Evolutionary conservation across 2,113 vertebrate species (phyloP).

Genomic region (Albula glossodonta): DNA sequence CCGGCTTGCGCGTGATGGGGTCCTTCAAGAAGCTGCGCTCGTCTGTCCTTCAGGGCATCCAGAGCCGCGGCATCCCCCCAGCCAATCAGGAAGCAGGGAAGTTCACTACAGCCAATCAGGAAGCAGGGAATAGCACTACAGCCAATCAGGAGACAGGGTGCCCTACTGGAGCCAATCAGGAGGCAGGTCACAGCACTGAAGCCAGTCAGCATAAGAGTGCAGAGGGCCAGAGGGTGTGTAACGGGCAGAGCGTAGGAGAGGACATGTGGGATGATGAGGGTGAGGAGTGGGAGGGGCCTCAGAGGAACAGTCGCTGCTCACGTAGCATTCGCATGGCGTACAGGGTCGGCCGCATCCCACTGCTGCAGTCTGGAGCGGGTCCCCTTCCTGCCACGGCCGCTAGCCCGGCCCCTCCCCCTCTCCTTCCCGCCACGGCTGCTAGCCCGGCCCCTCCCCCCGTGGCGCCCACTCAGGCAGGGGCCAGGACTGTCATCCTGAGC

Average conservation of each 20-base stretch:
- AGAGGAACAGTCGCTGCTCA: slow-evolving; percentile 82
- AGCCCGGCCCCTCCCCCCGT: slow-evolving; percentile 31
- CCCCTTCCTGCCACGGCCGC: slow-evolving; percentile 37
- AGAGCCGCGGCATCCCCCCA: slow-evolving; percentile 70
- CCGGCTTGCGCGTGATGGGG: slow-evolving; percentile 85
- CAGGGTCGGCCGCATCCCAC: slow-evolving; percentile 82
- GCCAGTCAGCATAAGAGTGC: slow-evolving; percentile 47
- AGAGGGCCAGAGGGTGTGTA: slow-evolving; percentile 57
- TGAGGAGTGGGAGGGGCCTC: slow-evolving; percentile 68
- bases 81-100: background rate
- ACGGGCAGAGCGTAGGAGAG: slow-evolving; percentile 52
- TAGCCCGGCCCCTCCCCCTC: too few relatives aligned
- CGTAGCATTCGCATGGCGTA: slow-evolving; percentile 89
- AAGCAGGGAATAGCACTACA: slow-evolving; percentile 39
- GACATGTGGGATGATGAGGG: slow-evolving; percentile 64
- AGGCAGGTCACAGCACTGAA: slow-evolving; percentile 14
- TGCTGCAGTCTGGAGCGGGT: slow-evolving; percentile 67
- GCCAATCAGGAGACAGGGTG: slow-evolving; percentile 44
- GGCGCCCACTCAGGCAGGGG: slow-evolving; percentile 55
- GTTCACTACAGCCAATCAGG: slow-evolving; percentile 30
- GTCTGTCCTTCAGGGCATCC: slow-evolving; percentile 88
- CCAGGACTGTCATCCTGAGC: slow-evolving; percentile 64
- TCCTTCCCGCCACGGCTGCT: background rate
- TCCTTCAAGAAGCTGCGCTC: slow-evolving; percentile 92
- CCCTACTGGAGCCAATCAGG: slow-evolving; percentile 33